Percentiles rank a stretch among this genome's conserved stretches.
These are phyloP conservation scores for Halesus radiatus DNA, from an alignment of 1,140 invertebrate species.

Conservation along the genomic window DNA sequence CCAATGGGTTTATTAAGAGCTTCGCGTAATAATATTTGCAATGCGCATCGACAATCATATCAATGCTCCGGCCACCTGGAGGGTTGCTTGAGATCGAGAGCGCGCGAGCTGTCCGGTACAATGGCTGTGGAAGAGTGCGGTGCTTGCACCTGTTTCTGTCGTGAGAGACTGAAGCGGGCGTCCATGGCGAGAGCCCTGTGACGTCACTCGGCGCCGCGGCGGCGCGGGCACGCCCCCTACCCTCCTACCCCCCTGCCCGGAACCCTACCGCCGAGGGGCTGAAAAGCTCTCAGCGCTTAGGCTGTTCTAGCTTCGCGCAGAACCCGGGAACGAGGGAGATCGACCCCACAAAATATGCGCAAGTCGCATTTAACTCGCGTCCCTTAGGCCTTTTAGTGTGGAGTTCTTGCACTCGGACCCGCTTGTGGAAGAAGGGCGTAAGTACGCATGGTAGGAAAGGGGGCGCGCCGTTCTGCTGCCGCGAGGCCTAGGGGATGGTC, in stretches of 20 bases:
- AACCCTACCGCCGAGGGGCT: conserved; percentile 62
- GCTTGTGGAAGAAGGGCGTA: conserved; percentile 6
- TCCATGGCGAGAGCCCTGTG: conserved; percentile 13
- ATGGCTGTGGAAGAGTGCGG: conserved; percentile 6
- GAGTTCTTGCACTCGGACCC: not conserved
- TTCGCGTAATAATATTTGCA: not conserved
- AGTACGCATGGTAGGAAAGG: not conserved
- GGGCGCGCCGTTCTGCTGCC: conserved; percentile 3
- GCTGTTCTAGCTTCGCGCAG: conserved; percentile 51
- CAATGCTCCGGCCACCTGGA: conserved; percentile 4
- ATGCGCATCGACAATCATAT: conserved; percentile 20
- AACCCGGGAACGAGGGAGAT: not conserved
- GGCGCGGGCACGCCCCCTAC: conserved; percentile 52
- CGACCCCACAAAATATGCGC: not conserved
- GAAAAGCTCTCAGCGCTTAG: conserved; percentile 58
- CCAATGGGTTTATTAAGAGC: not conserved
- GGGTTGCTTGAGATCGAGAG: not conserved
- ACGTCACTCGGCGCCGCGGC: conserved; percentile 37
- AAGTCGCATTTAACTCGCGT: conserved; percentile 41
- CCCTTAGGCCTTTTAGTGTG: conserved; percentile 63
- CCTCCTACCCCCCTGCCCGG: conserved; percentile 61
- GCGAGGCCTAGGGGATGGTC: conserved; percentile 30
- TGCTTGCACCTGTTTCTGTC: conserved; percentile 47
- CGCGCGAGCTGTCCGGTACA: conserved; percentile 22
- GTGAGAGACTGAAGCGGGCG: conserved; percentile 42